phyloP scores from a whole-genome alignment of 2,797 vertebrate genomes.

The Channallabes apus region DNA sequence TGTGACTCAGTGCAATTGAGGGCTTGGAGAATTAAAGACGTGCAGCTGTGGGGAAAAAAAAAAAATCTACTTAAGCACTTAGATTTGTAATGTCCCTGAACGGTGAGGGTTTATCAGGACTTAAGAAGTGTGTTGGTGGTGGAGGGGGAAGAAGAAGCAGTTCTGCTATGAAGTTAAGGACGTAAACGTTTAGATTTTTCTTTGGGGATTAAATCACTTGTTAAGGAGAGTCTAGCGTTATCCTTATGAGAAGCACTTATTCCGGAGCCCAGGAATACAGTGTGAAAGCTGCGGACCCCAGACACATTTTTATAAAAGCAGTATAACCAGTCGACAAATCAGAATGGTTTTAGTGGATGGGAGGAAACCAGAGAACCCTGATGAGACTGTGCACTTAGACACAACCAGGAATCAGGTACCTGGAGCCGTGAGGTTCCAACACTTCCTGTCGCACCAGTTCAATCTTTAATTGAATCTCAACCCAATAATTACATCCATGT shows the following conservation, averaged over 20 bases:
- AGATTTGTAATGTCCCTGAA: conserved; percentile 53
- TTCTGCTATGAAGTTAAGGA: background rate
- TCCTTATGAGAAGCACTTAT: no score
- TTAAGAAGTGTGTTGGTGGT: conserved; percentile 40
- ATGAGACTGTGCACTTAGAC: background rate
- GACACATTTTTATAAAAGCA: no score
- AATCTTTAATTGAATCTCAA: background rate
- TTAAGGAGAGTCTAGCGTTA: background rate
- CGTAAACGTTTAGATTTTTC: no score
- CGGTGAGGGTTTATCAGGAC: background rate
- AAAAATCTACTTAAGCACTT: conserved; percentile 47
- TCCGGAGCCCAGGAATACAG: background rate
- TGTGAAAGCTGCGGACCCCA: background rate
- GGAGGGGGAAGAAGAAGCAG: background rate
- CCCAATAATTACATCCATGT: no score
- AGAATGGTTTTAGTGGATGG: background rate
- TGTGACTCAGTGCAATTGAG: background rate
- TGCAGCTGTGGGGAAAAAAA: background rate
- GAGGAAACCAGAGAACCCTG: background rate
- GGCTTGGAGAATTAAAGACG: conserved; percentile 15
- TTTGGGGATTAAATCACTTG: no score
- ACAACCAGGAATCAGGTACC: no score
- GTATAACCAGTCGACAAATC: background rate
- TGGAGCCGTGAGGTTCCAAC: background rate
- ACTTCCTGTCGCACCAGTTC: background rate